Base-by-base conservation (phyloP, 2,113 vertebrate species). In the Beaufortia kweichowensis region DNA sequence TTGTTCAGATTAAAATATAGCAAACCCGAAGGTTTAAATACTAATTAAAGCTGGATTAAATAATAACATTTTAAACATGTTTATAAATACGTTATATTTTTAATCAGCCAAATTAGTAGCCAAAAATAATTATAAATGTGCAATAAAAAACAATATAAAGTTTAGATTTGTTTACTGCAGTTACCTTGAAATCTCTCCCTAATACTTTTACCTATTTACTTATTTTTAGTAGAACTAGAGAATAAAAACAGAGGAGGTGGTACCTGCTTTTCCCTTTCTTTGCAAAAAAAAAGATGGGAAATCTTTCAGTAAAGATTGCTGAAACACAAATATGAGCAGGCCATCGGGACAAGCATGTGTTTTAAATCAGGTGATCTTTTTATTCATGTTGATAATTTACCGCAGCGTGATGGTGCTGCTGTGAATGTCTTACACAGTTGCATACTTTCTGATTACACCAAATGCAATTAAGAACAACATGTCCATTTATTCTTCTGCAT, bases 381-480 rank as follows among this genome's bases (percentile, higher is more conserved):
- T 56, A 50, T n/a, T 39, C 1, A 41, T 35, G 2, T 28, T 41
- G 23, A 75, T 80, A 81, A 53, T 81, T 75, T 29, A 68, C 43
- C 48, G 78, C 39, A 75, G 82, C 80, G 79, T 87, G 90, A 88
- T 82, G 11, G 63, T 23, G 39, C 57, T 14, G 46, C 76, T 76
- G 84, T 66, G 69, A 81, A 86, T 53, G 35, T 17, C 79, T 12
- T 60, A 39, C 43, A 61, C 55, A 71, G 59, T 35, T 31, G 68
- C 65, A 24, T 0, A 21, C 55, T 82, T 81, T 89, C 66, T 53
- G 19, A 78, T n/a, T 41, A 76, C 66, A 68, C 15, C 74, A 80
- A 91, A 89, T 89, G 46, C 66, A 68, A 91, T 90, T 87, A 85
- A 75, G 85, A 81, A 83, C 84, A 81, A 39, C 50, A 77, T 63